Percentiles rank a stretch among this genome's conserved stretches.
Evolutionary conservation across 2,113 vertebrate species (phyloP).

Genomic region (Rhinoderma darwinii): DNA sequence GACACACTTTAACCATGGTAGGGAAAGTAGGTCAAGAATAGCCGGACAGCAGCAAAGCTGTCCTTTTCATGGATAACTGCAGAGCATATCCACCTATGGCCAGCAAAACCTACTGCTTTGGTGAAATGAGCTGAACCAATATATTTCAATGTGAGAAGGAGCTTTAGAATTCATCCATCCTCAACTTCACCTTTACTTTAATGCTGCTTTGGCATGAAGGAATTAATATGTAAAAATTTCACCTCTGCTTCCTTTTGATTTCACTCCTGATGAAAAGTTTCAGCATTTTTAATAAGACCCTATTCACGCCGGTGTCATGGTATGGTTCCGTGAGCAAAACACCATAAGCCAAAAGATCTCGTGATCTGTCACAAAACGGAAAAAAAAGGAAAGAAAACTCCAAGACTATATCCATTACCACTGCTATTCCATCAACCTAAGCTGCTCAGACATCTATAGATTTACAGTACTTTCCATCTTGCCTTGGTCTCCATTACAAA

Average conservation of each 20-base stretch:
- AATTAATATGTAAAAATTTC: background rate
- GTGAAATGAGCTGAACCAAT: background rate
- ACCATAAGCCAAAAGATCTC: too few species aligned
- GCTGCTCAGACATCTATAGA: too few species aligned
- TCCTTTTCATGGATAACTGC: background rate
- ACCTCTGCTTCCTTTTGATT: too few species aligned
- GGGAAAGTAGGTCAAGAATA: background rate
- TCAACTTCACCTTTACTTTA: background rate
- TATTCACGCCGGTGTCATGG: too few species aligned
- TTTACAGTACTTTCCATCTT: background rate
- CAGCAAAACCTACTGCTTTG: background rate
- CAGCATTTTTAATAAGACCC: background rate
- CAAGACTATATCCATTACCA: background rate
- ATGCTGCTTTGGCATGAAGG: background rate
- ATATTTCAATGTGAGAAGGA: background rate
- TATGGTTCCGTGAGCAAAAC: too few species aligned
- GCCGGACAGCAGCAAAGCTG: too few species aligned
- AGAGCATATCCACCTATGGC: background rate
- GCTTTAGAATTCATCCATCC: background rate
- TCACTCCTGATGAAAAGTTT: background rate
- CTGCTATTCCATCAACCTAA: too few species aligned
- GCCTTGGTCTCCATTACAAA: background rate
- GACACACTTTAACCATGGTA: background rate
- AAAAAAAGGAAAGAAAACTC: too few species aligned
- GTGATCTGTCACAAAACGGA: too few species aligned